phyloP scores from a whole-genome alignment of 2,888 invertebrate species.

The Deilephila porcellus region DNA sequence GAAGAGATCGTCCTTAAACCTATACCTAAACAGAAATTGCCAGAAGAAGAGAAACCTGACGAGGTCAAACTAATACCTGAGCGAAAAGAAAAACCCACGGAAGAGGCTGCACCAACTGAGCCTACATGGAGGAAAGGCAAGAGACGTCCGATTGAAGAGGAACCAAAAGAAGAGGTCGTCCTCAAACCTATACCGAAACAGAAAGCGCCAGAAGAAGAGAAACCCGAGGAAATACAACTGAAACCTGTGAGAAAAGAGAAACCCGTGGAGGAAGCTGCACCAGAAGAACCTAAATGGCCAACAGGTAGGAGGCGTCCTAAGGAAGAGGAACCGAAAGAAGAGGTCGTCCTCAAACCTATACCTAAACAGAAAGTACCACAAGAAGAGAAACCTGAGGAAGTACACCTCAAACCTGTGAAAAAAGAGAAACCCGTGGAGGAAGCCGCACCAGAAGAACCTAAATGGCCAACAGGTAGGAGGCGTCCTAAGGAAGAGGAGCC shows the following conservation, averaged over 20 bases:
- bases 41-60: constrained; percentile 50
- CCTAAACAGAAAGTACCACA: constrained; percentile 43
- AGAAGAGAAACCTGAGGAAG: constrained; percentile 62
- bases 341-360: constrained; percentile 53
- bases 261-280: constrained; percentile 45
- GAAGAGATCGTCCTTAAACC: constrained; percentile 63
- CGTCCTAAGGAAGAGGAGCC: constrained; percentile 42
- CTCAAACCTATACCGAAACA: constrained; percentile 62
- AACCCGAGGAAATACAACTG: constrained; percentile 59
- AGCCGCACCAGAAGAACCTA: constrained; percentile 19
- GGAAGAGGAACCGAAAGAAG: constrained; percentile 45
- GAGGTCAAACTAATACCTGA: constrained; percentile 42
- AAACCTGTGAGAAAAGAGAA: constrained; percentile 54
- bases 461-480: constrained; percentile 53
- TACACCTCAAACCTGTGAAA: constrained; percentile 57
- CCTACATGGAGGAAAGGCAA: constrained; percentile 62
- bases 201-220: constrained; percentile 42
- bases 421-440: constrained; percentile 44
- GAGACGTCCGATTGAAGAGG: constrained; percentile 64
- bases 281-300: constrained; percentile 42
- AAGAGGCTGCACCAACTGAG: constrained; percentile 67
- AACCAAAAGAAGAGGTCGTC: constrained; percentile 61
- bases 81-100: constrained; percentile 41
- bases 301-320: constrained; percentile 56
- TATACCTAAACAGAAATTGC: constrained; percentile 52